Conservation (phyloP, 2,888 invertebrate genomes). For the Balanococcus diminutus region DNA sequence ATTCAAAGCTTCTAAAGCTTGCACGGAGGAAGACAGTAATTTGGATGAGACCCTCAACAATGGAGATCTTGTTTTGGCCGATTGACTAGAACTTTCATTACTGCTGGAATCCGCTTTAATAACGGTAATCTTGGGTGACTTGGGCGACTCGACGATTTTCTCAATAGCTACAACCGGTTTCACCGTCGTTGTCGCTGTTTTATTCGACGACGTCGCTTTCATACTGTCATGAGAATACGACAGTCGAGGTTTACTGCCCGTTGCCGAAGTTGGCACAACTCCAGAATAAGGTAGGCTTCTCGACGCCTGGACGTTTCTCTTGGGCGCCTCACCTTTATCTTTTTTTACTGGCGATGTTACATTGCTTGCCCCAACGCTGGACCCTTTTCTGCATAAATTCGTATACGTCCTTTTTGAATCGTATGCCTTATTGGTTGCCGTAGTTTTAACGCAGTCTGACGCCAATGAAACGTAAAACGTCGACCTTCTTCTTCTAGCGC, state of each 20-base stretch:
- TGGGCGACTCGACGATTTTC: constrained; percentile 54
- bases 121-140: constrained; percentile 37
- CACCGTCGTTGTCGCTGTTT: constrained; percentile 45
- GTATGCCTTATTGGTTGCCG: background rate
- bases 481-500: constrained; percentile 69
- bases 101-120: constrained; percentile 21
- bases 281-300: constrained; percentile 10
- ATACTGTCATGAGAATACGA: constrained; percentile 51
- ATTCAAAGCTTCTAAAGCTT: constrained; percentile 58
- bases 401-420: constrained; percentile 1
- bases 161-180: background rate
- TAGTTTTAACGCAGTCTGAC: constrained; percentile 63
- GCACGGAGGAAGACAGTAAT: constrained; percentile 58
- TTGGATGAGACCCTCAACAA: constrained; percentile 58
- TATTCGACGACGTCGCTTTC: constrained; percentile 48
- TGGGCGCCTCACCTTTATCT: background rate
- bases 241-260: constrained; percentile 14
- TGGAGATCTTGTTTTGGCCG: constrained; percentile 56
- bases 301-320: background rate
- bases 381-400: constrained; percentile 57
- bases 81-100: constrained; percentile 39
- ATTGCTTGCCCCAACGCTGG: constrained; percentile 57
- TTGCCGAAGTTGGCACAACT: background rate
- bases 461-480: constrained; percentile 77
- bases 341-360: constrained; percentile 3